A percentile compares a stretch with the other conserved stretches of the same genome.
Evolutionary conservation across 2,797 vertebrate genomes (phyloP).

Genomic region (Urosaurus nigricauda): DNA sequence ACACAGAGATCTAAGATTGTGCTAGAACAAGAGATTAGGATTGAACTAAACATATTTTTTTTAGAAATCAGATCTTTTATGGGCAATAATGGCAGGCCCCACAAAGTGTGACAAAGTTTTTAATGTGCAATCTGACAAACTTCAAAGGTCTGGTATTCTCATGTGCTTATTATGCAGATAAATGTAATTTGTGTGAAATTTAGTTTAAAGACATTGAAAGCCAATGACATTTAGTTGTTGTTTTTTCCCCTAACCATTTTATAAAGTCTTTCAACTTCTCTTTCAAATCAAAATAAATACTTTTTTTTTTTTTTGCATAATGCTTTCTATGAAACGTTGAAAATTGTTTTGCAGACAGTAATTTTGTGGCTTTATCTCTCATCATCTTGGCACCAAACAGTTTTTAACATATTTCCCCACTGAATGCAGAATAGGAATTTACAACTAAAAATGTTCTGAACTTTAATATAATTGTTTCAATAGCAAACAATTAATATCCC

Average conservation of each 20-base stretch:
- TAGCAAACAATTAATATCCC: too few species aligned
- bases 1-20: slow-evolving; percentile 45
- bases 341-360: not conserved
- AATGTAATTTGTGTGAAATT: slow-evolving; percentile 69
- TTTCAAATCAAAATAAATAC: not conserved
- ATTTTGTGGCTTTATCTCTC: not conserved
- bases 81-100: slow-evolving; percentile 37
- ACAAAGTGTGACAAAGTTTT: slow-evolving; percentile 56
- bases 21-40: slow-evolving; percentile 55
- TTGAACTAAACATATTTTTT: too few species aligned
- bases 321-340: not conserved
- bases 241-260: slow-evolving; percentile 36
- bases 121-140: slow-evolving; percentile 55
- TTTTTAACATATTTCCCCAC: not conserved
- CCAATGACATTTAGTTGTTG: slow-evolving; percentile 55
- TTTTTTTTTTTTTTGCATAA: not conserved
- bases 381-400: not conserved
- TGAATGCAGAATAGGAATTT: not conserved
- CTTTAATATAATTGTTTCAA: not conserved
- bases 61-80: slow-evolving; percentile 37
- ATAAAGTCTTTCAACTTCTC: slow-evolving; percentile 31
- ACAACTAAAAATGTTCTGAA: not conserved
- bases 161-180: slow-evolving; percentile 60
- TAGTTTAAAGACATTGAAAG: slow-evolving; percentile 64
- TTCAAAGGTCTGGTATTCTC: slow-evolving; percentile 62